Evolutionary conservation across 2,888 invertebrate genomes (phyloP).

Genomic region (Machimus atricapillus): DNA sequence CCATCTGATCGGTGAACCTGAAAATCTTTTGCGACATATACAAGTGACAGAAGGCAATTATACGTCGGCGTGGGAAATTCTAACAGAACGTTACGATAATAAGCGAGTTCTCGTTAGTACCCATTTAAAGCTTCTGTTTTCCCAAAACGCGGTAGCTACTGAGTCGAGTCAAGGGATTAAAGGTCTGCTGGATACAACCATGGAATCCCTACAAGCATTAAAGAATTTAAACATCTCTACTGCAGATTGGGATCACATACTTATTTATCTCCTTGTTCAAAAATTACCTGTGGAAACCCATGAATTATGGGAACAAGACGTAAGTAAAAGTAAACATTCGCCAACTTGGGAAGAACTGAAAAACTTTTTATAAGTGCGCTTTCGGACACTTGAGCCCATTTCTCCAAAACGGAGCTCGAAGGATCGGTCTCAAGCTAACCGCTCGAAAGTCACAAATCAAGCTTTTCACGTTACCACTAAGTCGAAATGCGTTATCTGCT

Average conservation of each 20-base stretch:
- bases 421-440: no score
- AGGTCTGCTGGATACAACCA: constrained; percentile 37
- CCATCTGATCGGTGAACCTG: constrained; percentile 15
- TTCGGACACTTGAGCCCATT: background rate
- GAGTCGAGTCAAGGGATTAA: constrained; percentile 31
- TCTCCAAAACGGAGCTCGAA: background rate
- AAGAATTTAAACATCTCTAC: background rate
- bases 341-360: background rate
- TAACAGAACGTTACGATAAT: constrained; percentile 42
- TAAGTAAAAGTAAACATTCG: background rate
- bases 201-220: background rate
- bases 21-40: constrained; percentile 21
- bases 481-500: background rate
- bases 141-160: background rate
- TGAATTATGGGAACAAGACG: background rate
- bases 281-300: no score
- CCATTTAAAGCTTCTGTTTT: constrained; percentile 29
- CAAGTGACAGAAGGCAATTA: no score
- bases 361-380: background rate
- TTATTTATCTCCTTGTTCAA: background rate
- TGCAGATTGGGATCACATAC: background rate
- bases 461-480: background rate
- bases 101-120: constrained; percentile 38
- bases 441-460: background rate
- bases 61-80: constrained; percentile 31